Evolutionary conservation across 2,888 invertebrate species (phyloP), one percentile per base, ranked within the genome.

Genomic region (Myopa tessellatipennis): DNA sequence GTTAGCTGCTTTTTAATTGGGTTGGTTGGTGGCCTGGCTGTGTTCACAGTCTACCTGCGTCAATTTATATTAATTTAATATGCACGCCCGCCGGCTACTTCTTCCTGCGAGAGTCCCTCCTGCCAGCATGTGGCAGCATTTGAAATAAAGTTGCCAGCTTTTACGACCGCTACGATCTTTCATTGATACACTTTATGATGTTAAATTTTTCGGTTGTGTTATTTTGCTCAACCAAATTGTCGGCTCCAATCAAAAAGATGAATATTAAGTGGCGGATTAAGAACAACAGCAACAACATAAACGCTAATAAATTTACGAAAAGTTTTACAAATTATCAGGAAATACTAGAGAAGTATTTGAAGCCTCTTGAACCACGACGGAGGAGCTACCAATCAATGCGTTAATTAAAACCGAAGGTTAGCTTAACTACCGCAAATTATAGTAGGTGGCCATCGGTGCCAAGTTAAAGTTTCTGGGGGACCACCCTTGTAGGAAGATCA

Each of bases 241-340:
- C 87, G 87, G 87, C 86, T 85, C 82, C 84, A 86, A 87, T 87
- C 87, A 87, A 87, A 87, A 79, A 77, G 78, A 78, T 78, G 80
- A 79, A 79, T 80, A 67, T 80, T 79, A 80, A 80, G 83, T 84
- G 83, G 83, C 83, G 84, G 84, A 85, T 86, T 85, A 84, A 82
- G 80, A 83, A 78, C 78, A 73, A 55, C 77, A 72, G 72, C 68
- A 60, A 45, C 18, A 38, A 16, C 34, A 70, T 70, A 14, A 50
- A 36, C 45, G 45, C 65, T 52, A 74, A 74, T 74, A 65, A 52
- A 74, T 74, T 74, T 65, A 58, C 34, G 61, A 74, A 50, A 50
- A 26, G 34, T 63, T 55, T 76, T 78, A 79, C 76, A 74, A 79
- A 78, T 82, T 80, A 82, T 77, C 80, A 82, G 82, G 82, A 82